A percentile compares a stretch with the other conserved stretches of the same genome.
Evolutionary conservation across 2,113 vertebrate species (phyloP).

Genomic region (Balaeniceps rex): DNA sequence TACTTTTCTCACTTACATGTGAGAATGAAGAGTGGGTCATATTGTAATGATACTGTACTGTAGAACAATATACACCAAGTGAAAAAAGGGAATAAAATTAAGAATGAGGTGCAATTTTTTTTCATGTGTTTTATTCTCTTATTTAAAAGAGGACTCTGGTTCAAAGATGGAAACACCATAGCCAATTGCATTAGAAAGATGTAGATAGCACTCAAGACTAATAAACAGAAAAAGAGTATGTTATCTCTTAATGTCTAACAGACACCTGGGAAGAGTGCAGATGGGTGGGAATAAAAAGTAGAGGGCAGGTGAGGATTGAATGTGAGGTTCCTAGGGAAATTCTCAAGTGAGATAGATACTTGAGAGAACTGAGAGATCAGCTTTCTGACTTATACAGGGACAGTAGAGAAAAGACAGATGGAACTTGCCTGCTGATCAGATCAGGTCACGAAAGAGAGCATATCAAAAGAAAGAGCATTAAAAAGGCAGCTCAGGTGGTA

Average conservation of each 20-base stretch:
- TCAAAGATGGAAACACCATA: background rate
- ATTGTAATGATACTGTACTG: background rate
- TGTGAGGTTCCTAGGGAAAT: background rate
- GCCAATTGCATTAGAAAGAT: background rate
- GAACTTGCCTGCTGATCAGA: background rate
- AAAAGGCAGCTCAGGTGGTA: background rate
- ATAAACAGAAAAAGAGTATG: background rate
- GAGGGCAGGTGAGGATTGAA: background rate
- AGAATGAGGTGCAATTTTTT: background rate
- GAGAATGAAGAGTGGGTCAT: background rate
- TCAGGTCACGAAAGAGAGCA: background rate
- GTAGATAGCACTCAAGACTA: background rate
- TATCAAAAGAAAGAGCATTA: background rate
- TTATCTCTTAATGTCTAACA: background rate
- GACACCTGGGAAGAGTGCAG: background rate
- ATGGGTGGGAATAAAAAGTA: background rate
- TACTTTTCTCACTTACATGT: background rate
- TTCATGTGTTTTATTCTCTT: background rate
- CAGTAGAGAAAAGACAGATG: background rate
- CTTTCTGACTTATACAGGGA: background rate
- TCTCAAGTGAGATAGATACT: background rate
- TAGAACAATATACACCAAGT: background rate
- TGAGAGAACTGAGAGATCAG: background rate
- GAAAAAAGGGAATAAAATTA: background rate
- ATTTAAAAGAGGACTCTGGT: background rate